Percentiles rank a stretch among this genome's conserved stretches.
phyloP scores from a whole-genome alignment of 2,113 vertebrate genomes.

The Scalopus aquaticus region DNA sequence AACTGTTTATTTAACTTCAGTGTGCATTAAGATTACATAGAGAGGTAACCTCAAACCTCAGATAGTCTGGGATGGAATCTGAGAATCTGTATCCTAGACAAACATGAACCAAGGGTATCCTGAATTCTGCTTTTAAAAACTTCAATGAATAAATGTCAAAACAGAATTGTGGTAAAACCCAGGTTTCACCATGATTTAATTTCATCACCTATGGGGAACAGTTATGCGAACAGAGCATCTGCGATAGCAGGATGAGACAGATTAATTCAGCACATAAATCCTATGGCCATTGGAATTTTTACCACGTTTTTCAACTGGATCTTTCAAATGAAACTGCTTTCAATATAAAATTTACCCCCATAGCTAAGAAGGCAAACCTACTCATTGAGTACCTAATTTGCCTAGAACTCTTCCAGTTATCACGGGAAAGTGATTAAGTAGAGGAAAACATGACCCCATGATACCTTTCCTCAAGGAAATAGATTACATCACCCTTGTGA shows the following conservation, averaged over 20 bases:
- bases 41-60: not conserved
- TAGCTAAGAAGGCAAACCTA: not conserved
- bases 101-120: not conserved
- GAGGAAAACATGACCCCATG: not conserved
- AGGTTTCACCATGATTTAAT: not conserved
- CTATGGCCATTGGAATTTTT: not conserved
- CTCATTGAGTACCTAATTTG: not conserved
- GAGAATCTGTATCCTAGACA: not conserved
- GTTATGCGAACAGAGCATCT: not conserved
- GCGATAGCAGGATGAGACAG: not conserved
- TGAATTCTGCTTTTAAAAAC: conserved; percentile 20
- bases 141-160: not conserved
- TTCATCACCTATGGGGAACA: not conserved
- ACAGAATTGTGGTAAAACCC: not conserved
- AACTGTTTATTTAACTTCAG: not conserved
- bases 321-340: conserved; percentile 2
- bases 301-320: not conserved
- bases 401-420: not conserved
- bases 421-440: not conserved
- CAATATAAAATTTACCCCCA: conserved; percentile 6
- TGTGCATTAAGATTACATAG: not conserved
- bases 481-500: not conserved
- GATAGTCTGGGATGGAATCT: not conserved
- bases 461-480: not conserved
- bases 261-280: not conserved